Evolutionary conservation across 2,888 invertebrate species (phyloP).

Genomic region (Mesorhabditis belari): DNA sequence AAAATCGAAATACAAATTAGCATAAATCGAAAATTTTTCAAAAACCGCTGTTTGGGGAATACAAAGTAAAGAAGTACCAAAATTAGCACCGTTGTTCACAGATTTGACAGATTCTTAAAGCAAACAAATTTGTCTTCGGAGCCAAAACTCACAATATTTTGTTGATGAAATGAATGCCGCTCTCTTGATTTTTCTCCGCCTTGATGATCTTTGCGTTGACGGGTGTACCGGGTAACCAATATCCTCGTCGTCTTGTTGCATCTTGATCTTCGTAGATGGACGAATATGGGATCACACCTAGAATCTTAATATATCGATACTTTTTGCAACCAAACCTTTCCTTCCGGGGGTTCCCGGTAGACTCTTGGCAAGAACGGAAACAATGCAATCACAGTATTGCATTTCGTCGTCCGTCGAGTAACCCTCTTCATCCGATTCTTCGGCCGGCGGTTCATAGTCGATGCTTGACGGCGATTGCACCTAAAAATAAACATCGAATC

Average conservation of each 20-base stretch:
- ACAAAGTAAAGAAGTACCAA: not conserved
- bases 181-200: slow-evolving; percentile 8
- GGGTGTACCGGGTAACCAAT: slow-evolving; percentile 50
- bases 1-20: not conserved
- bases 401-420: slow-evolving; percentile 28
- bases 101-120: not conserved
- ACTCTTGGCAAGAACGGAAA: slow-evolving; percentile 27
- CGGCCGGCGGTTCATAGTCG: slow-evolving; percentile 17
- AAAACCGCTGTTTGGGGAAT: not conserved
- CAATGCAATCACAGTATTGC: slow-evolving; percentile 40
- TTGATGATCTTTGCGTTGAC: slow-evolving; percentile 42
- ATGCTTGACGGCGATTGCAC: not conserved
- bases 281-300: slow-evolving; percentile 49
- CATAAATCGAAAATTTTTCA: not conserved
- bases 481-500: no score
- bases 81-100: not conserved
- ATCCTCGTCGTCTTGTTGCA: slow-evolving; percentile 31
- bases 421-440: slow-evolving; percentile 4
- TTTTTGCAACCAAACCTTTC: slow-evolving; percentile 17
- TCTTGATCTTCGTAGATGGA: slow-evolving; percentile 47
- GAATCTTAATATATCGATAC: slow-evolving; percentile 42
- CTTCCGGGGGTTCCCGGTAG: slow-evolving; percentile 39
- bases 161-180: not conserved
- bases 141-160: not conserved
- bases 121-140: no score